A percentile compares a stretch with the other conserved stretches of the same genome.
These are phyloP conservation scores for Machimus rusticus DNA, from an alignment of 2,888 invertebrate genomes.

Conservation along the genomic window DNA sequence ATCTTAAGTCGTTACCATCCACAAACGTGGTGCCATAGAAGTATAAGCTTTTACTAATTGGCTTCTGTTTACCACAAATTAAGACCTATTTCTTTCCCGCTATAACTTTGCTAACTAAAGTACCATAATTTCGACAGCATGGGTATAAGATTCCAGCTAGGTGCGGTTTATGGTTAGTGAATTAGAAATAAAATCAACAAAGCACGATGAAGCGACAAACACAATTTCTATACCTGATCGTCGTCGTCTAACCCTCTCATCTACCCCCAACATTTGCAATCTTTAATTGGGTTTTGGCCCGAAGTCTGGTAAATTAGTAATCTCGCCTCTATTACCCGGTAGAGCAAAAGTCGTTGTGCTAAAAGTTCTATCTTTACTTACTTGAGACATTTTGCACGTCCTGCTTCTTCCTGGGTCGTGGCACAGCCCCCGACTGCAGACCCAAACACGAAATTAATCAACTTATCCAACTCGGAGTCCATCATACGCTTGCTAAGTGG, in stretches of 20 bases:
- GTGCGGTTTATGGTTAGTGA: neutral
- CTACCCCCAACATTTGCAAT: neutral
- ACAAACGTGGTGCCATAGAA: neutral
- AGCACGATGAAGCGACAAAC: neutral
- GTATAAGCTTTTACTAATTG: neutral
- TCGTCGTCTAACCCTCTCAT: neutral
- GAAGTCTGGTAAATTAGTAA: neutral
- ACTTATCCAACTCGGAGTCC: slow-evolving; percentile 24
- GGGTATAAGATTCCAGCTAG: neutral
- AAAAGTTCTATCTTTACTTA: neutral
- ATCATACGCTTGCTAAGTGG: slow-evolving; percentile 34
- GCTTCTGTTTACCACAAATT: neutral
- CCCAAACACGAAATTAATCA: slow-evolving; percentile 18
- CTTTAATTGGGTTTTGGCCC: neutral
- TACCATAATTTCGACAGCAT: neutral
- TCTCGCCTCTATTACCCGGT: neutral
- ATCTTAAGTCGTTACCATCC: neutral
- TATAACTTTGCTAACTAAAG: neutral
- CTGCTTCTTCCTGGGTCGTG: neutral
- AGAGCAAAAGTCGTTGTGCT: neutral
- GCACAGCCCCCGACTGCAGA: neutral
- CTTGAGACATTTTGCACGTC: neutral
- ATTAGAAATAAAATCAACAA: neutral
- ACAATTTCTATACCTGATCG: neutral
- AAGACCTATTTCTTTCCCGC: neutral